Evolutionary conservation across 2,113 vertebrate species (phyloP), one percentile per base, ranked within the genome.

Genomic region (Seriola dumerili): DNA sequence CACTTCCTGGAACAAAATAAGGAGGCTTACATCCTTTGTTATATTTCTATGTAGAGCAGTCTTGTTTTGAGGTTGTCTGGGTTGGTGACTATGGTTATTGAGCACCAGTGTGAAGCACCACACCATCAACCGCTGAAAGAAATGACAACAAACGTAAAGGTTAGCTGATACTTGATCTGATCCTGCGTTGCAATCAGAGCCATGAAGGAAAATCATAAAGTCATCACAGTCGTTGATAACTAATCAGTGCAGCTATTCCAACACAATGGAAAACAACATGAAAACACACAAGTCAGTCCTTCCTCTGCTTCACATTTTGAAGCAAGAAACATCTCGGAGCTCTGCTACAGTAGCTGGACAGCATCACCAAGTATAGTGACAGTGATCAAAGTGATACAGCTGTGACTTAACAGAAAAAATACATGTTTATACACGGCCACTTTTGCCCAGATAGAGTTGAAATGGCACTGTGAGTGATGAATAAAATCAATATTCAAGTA

Each of bases 231-330:
- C 17, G 62, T 58, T 25, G 50, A 79, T 11, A 72, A 82, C 81
- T 64, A 62, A 78, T 96, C 96, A 94, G 95, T 94, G 93, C 94
- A 96, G 94, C 93, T 89, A 94, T 92, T 96, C 95, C 94, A 94
- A 96, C 93, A 94, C 93, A 95, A 95, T 93, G 95, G 94, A 77
- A 95, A 86, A 96, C 91, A 90, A 96, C 95, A 94, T 94, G 91
- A 92, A 95, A 32, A 86, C 93, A 95, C 8, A 79, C 36, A 3
- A 44, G 61, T 85, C 25, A 58, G 75, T 88, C 76, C 88, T 83
- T 85, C 89, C 62, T 69, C 42, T 50, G 76, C 85, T 91, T 79
- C 83, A 21, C 46, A 4, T 59, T 25, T 12, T 5, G 67, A 85
- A 86, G 84, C 63, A 19, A 0, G 34, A 46, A 36, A 44, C 67